Evolutionary conservation across 2,888 invertebrate species (phyloP), one percentile per base, ranked within the genome.

Genomic region (Dorcus hopei): DNA sequence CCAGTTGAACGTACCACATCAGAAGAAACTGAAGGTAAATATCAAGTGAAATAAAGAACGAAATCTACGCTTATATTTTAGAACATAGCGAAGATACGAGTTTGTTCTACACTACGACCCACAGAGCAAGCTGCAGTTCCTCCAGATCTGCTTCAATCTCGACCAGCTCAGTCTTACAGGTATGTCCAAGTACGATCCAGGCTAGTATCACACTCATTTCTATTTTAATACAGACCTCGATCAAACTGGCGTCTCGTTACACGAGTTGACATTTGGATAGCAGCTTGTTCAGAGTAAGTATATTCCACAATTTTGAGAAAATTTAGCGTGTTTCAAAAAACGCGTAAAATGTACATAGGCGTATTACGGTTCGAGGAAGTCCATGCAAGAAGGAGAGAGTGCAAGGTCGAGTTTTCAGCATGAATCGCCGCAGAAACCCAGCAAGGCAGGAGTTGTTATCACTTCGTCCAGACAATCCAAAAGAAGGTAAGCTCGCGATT

Each of bases 391-490:
- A 50, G 71, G 72, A 1, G 75, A 75, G 38, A 83, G 85, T 6
- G 82, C 84, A 2, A 74, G 87, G 47, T 82, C 86, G 49, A 85
- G 85, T 66, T 84, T 87, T 70, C 85, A 85, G 69, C 82, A 82
- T 57, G 85, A 85, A 67, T 81, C 82, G 1, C 81, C 83, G 0
- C 81, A 81, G 65, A 82, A 83, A 69, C 80, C 82, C n/a, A 83
- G 84, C 64, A 91, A 91, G 77, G 93, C 91, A 2, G 95, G 95
- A 0, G 93, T 94, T 6, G 94, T 95, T 52, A 93, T 95, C 57
- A 95, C 95, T 2, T 94, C 94, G 2, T 93, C 91, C 70, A 81
- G 94, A 51, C 90, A 93, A 74, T 93, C 94, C 9, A 91, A 93
- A 71, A 80, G 95, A 76, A 89, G 95, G 91, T 93, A 65, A 57